phyloP scores from a whole-genome alignment of 2,113 vertebrate species.

The Melanostigma gelatinosum region DNA sequence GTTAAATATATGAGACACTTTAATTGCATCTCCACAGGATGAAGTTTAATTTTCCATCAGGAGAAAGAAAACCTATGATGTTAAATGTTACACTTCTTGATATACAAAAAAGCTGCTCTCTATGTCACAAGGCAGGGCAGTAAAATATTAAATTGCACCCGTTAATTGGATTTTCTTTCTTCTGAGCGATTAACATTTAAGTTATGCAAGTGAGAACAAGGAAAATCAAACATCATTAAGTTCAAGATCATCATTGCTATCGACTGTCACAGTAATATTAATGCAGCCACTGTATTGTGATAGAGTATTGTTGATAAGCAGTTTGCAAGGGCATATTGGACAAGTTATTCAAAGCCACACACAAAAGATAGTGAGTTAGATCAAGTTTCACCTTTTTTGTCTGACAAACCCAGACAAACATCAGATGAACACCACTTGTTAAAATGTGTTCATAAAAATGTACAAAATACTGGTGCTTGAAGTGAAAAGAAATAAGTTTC shows the following conservation, averaged over 20 bases:
- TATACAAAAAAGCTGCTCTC: background rate
- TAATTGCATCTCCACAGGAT: conserved; percentile 7
- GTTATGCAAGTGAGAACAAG: conserved; percentile 4
- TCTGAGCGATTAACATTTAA: background rate
- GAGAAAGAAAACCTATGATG: background rate
- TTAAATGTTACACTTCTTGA: background rate
- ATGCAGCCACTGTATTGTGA: background rate
- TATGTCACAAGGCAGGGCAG: conserved; percentile 8
- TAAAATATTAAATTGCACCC: background rate
- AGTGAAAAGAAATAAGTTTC: too few relatives aligned
- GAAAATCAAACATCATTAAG: conserved; percentile 7
- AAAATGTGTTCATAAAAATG: background rate
- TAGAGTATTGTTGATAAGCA: background rate
- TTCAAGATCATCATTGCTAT: background rate
- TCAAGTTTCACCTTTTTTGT: background rate
- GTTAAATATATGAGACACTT: background rate
- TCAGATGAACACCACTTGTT: background rate
- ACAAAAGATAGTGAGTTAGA: background rate
- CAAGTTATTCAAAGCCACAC: conserved; percentile 7
- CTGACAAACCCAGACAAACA: too few relatives aligned
- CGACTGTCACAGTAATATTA: background rate
- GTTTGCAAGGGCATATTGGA: background rate
- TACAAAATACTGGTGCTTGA: background rate
- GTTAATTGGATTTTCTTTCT: conserved; percentile 22
- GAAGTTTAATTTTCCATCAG: conserved; percentile 28